These are phyloP conservation scores for Danionella dracula DNA, from an alignment of 2,797 vertebrate genomes.

Conservation along the genomic window DNA sequence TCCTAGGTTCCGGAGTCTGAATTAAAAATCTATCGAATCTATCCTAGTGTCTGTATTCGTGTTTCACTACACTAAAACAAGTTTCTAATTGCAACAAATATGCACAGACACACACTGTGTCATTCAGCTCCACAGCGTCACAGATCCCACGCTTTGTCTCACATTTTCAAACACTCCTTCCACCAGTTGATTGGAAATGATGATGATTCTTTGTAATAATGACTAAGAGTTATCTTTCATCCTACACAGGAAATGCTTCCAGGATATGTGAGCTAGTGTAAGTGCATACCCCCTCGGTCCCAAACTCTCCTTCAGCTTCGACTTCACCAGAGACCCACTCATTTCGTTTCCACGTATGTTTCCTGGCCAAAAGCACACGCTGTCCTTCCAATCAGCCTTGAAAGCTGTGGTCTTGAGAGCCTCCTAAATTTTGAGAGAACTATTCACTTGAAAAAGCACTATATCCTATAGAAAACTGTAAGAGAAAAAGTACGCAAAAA, in stretches of 20 bases:
- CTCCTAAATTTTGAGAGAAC: neutral
- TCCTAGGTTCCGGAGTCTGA: slow-evolving; percentile 1
- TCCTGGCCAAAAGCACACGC: slow-evolving; percentile 54
- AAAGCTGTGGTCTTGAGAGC: slow-evolving; percentile 39
- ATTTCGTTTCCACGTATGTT: slow-evolving; percentile 53
- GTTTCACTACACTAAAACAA: slow-evolving; percentile 52
- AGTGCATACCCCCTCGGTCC: slow-evolving; percentile 33
- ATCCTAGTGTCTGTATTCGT: slow-evolving; percentile 54
- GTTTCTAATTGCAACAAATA: slow-evolving; percentile 45
- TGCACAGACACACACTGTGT: neutral
- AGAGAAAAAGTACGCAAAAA: neutral
- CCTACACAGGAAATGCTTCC: slow-evolving; percentile 34
- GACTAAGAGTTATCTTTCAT: slow-evolving; percentile 23
- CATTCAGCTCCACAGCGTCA: slow-evolving; percentile 44
- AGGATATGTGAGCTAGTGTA: slow-evolving; percentile 29
- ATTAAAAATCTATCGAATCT: slow-evolving; percentile 59
- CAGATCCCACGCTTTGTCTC: slow-evolving; percentile 51
- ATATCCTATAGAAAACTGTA: neutral
- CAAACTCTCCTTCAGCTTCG: slow-evolving; percentile 43
- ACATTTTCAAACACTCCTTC: slow-evolving; percentile 29
- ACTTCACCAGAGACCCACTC: slow-evolving; percentile 45
- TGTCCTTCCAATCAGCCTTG: slow-evolving; percentile 61
- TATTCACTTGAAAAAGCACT: neutral
- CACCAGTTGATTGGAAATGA: slow-evolving; percentile 25
- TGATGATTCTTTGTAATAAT: slow-evolving; percentile 30